Conservation (phyloP, 2,113 vertebrate genomes). For the Panthera tigris region DNA sequence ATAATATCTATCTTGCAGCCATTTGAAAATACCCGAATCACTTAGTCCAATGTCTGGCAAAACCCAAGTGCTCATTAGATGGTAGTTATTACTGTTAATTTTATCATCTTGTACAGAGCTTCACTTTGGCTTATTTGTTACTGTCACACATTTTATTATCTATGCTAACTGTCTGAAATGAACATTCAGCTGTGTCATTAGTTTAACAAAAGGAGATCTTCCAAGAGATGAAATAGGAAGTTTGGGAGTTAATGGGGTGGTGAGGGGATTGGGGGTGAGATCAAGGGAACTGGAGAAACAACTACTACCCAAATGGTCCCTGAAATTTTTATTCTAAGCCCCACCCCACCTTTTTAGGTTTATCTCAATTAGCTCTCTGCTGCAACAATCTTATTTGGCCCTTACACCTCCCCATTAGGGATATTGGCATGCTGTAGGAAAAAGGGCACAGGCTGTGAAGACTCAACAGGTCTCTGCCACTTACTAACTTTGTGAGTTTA, state of each 20-base stretch:
- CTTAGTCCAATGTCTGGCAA: neutral
- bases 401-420: neutral
- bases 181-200: neutral
- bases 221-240: neutral
- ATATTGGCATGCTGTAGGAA: neutral
- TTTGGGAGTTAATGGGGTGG: neutral
- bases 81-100: neutral
- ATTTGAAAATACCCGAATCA: neutral
- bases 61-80: neutral
- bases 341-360: neutral
- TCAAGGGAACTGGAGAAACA: neutral
- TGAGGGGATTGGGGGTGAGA: neutral
- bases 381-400: neutral
- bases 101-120: neutral
- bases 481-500: slow-evolving; percentile 1
- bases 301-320: neutral
- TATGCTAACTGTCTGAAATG: neutral
- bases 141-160: neutral
- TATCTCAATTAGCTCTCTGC: neutral
- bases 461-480: neutral
- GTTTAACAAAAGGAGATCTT: slow-evolving; percentile 10
- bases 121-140: slow-evolving; percentile 34
- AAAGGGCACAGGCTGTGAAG: neutral
- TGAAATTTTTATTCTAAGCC: neutral
- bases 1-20: neutral